These are phyloP conservation scores for Drosophila tripunctata DNA, from an alignment of 2,888 invertebrate genomes.

Conservation along the genomic window DNA sequence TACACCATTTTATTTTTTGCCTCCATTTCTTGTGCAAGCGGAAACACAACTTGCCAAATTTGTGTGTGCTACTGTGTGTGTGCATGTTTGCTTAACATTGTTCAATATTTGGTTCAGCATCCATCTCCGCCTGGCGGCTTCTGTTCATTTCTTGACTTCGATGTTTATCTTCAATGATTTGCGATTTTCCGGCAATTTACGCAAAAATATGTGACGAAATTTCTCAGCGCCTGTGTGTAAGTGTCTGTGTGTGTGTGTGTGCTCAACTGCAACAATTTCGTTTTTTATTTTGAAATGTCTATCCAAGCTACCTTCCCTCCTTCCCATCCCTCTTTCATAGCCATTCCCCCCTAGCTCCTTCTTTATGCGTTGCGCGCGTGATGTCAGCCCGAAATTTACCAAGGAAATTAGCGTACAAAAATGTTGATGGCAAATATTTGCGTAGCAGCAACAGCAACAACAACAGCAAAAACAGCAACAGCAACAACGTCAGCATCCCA, in stretches of 20 bases:
- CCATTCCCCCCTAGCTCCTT: neutral
- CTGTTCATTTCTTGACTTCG: conserved; percentile 77
- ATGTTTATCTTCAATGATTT: conserved; percentile 81
- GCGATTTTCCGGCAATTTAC: conserved; percentile 82
- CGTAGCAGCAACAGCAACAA: conserved; percentile 29
- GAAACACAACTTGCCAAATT: conserved; percentile 66
- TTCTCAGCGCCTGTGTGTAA: conserved; percentile 27
- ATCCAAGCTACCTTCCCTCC: conserved; percentile 13
- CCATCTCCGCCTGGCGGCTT: conserved; percentile 46
- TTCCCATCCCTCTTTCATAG: neutral
- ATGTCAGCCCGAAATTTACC: conserved; percentile 72
- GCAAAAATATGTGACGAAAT: conserved; percentile 81
- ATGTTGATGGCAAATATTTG: conserved; percentile 79
- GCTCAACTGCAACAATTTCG: conserved; percentile 69
- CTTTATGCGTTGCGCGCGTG: conserved; percentile 74
- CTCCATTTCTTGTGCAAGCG: conserved; percentile 61
- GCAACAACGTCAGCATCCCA: conserved; percentile 55
- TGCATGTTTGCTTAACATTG: conserved; percentile 73
- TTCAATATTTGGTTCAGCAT: conserved; percentile 75
- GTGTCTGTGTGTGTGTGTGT: conserved; percentile 28
- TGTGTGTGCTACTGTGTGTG: conserved; percentile 40
- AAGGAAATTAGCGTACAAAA: conserved; percentile 78
- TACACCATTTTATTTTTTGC: conserved; percentile 19
- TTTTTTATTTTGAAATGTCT: conserved; percentile 62
- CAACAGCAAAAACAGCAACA: conserved; percentile 14